A percentile compares a stretch with the other conserved stretches of the same genome.
Conservation (phyloP, 2,113 vertebrate genomes). For the Lates calcarifer region DNA sequence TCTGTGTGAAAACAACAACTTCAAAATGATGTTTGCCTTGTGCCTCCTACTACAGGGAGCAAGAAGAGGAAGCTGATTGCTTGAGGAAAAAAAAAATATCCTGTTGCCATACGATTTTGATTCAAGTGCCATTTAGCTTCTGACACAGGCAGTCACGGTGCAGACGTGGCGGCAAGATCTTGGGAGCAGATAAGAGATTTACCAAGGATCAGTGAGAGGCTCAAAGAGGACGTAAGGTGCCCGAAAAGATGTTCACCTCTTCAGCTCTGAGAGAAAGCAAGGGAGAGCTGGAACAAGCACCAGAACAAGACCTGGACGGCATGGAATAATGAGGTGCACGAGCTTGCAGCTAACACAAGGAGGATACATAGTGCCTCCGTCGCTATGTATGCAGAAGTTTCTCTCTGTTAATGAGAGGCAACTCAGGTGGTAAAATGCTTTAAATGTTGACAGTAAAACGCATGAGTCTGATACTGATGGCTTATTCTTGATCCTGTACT, state of each 20-base stretch:
- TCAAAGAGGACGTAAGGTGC: slow-evolving; percentile 28
- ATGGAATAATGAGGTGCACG: slow-evolving; percentile 44
- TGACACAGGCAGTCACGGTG: slow-evolving; percentile 47
- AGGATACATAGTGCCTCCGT: slow-evolving; percentile 22
- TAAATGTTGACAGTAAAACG: slow-evolving; percentile 20
- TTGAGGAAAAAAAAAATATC: slow-evolving; percentile 57
- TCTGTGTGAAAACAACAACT: slow-evolving; percentile 19
- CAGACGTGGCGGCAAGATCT: slow-evolving; percentile 46
- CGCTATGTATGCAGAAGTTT: no score
- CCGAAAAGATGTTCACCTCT: slow-evolving; percentile 39
- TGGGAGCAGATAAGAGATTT: slow-evolving; percentile 59
- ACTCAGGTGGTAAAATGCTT: background rate
- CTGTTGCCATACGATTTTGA: slow-evolving; percentile 50
- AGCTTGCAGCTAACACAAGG: background rate
- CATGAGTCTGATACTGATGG: background rate
- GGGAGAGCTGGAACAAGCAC: slow-evolving; percentile 37
- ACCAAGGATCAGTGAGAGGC: slow-evolving; percentile 49
- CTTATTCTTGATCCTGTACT: slow-evolving; percentile 34
- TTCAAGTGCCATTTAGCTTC: slow-evolving; percentile 71
- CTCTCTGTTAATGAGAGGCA: slow-evolving; percentile 22
- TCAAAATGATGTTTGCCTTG: slow-evolving; percentile 25
- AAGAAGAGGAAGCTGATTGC: slow-evolving; percentile 28
- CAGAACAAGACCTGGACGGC: slow-evolving; percentile 25
- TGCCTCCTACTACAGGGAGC: slow-evolving; percentile 37
- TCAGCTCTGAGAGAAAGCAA: slow-evolving; percentile 19